Percentiles rank a stretch among this genome's conserved stretches.
These are phyloP conservation scores for Harpalus rubripes DNA, from an alignment of 2,888 invertebrate species.

Conservation along the genomic window DNA sequence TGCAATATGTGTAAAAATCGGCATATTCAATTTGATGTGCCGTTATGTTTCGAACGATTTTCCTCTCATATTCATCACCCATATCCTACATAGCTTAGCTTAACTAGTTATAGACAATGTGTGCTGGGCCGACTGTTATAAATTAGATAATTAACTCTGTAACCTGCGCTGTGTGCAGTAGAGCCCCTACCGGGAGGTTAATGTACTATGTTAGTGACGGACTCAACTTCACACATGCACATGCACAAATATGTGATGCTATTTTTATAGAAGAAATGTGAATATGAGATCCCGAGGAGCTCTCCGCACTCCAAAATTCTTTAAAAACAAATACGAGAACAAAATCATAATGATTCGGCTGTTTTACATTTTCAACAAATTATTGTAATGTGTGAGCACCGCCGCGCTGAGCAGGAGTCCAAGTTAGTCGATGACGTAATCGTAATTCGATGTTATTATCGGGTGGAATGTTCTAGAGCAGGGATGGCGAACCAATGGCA, in stretches of 20 bases:
- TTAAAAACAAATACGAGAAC: too few species aligned
- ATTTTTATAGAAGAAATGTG: too few species aligned
- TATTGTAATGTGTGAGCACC: too few species aligned
- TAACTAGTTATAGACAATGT: conserved; percentile 63
- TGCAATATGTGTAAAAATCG: not conserved
- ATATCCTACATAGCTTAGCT: not conserved
- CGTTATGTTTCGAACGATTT: not conserved
- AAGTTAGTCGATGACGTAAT: too few species aligned
- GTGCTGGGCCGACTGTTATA: conserved; percentile 71
- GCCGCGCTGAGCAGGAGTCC: too few species aligned
- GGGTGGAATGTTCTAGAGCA: too few species aligned
- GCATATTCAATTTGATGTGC: not conserved
- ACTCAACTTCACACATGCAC: not conserved
- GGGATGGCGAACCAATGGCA: too few species aligned
- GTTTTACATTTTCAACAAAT: too few species aligned
- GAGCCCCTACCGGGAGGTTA: conserved; percentile 73
- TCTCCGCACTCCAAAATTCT: too few species aligned
- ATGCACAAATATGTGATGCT: not conserved
- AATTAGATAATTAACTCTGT: conserved; percentile 75
- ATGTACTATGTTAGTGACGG: conserved; percentile 70
- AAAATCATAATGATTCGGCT: too few species aligned
- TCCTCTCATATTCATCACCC: conserved; percentile 5
- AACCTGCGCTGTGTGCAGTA: conserved; percentile 71
- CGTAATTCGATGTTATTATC: too few species aligned
- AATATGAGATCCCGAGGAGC: too few species aligned